Percentiles rank a stretch among this genome's conserved stretches.
These are phyloP conservation scores for Ailurus styani DNA, from an alignment of 2,113 vertebrate genomes.

Conservation along the genomic window DNA sequence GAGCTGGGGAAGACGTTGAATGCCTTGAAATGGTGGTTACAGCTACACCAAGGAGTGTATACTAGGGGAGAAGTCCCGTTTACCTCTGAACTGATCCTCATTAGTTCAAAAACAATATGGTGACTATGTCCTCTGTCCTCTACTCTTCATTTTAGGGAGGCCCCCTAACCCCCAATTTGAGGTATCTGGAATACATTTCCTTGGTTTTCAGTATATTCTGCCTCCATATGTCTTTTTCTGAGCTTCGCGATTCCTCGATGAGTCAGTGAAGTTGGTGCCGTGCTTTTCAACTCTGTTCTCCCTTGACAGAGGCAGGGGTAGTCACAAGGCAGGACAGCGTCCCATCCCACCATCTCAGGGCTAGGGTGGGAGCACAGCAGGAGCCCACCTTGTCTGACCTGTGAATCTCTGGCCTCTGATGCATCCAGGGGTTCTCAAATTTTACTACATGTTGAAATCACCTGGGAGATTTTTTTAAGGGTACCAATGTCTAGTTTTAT, in stretches of 20 bases:
- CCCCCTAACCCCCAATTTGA: too few species aligned
- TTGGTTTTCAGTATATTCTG: neutral
- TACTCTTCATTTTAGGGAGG: neutral
- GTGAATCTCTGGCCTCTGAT: neutral
- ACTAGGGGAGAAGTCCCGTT: too few species aligned
- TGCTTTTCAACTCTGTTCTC: neutral
- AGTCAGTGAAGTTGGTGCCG: neutral
- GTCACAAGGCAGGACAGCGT: neutral
- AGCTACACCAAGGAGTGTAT: neutral
- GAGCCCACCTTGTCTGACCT: neutral
- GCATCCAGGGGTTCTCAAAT: neutral
- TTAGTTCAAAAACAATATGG: neutral
- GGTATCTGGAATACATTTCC: neutral
- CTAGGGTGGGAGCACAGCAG: neutral
- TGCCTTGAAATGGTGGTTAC: fast-evolving
- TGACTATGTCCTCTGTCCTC: neutral
- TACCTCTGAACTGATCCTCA: neutral
- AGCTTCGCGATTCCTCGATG: neutral
- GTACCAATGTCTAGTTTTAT: neutral
- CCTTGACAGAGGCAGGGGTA: neutral
- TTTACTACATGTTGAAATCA: neutral
- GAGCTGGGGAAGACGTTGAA: neutral
- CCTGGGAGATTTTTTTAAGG: neutral
- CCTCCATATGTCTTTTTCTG: neutral
- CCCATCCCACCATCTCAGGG: neutral